Evolutionary conservation across 2,888 invertebrate species (phyloP).

Genomic region (Mactromeris polynyma): DNA sequence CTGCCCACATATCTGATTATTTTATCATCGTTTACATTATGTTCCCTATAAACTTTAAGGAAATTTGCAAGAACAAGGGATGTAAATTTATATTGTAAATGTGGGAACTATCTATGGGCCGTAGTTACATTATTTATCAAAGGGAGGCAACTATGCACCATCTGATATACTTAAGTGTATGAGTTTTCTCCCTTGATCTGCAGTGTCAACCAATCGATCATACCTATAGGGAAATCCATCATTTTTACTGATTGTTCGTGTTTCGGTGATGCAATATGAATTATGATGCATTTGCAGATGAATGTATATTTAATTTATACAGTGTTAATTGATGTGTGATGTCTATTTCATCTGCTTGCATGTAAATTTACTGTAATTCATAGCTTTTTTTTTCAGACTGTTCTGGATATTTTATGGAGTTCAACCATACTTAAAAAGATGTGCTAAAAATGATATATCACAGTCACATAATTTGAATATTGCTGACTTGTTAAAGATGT

Average conservation of each 20-base stretch:
- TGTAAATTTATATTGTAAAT: no score
- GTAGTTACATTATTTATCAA: neutral
- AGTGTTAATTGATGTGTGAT: no score
- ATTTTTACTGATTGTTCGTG: neutral
- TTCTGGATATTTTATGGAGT: neutral
- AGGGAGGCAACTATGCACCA: neutral
- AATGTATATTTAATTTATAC: neutral
- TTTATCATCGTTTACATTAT: no score
- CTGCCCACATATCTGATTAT: no score
- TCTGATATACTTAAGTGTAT: neutral
- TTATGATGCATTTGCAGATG: neutral
- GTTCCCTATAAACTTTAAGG: no score
- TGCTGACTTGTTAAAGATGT: no score
- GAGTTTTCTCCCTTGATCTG: conserved; percentile 1
- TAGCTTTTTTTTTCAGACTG: neutral
- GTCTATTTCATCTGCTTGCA: no score
- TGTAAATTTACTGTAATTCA: neutral
- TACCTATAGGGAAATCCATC: neutral
- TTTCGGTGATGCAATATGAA: neutral
- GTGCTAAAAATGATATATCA: neutral
- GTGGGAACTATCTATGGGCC: neutral
- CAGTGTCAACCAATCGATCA: neutral
- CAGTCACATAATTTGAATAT: neutral
- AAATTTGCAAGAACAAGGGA: no score
- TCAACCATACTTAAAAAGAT: neutral